Conservation (phyloP, 1,140 invertebrate genomes). For the Bombus waltoni region DNA sequence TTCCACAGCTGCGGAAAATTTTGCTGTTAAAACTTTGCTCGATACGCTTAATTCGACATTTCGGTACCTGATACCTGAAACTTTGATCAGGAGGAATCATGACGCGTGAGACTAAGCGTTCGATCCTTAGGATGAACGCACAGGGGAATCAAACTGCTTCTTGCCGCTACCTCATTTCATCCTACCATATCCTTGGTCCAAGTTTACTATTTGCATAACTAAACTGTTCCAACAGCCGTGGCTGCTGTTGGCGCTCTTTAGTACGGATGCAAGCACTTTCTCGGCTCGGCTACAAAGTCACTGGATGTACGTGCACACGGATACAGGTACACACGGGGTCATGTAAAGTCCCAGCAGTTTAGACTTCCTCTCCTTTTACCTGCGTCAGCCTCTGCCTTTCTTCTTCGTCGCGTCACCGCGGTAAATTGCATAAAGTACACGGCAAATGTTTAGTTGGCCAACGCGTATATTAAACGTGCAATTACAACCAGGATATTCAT, state of each 20-base stretch:
- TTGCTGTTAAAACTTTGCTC: neutral
- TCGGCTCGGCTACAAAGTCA: slow-evolving; percentile 42
- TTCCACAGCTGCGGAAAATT: neutral
- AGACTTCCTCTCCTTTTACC: slow-evolving; percentile 35
- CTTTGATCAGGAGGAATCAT: slow-evolving; percentile 20
- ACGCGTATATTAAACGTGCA: slow-evolving; percentile 45
- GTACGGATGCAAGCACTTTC: slow-evolving; percentile 56
- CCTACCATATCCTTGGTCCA: neutral
- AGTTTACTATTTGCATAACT: slow-evolving; percentile 67
- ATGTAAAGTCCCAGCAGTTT: slow-evolving; percentile 42
- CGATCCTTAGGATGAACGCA: neutral
- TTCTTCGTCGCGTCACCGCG: slow-evolving; percentile 8
- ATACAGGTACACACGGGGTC: slow-evolving; percentile 35
- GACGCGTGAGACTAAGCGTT: neutral
- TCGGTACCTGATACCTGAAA: neutral
- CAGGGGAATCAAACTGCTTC: slow-evolving; percentile 43
- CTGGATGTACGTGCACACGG: neutral
- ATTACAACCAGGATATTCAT: slow-evolving; percentile 24
- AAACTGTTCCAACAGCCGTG: slow-evolving; percentile 52
- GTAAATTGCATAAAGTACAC: slow-evolving; percentile 53
- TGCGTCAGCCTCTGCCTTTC: neutral
- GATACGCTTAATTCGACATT: neutral
- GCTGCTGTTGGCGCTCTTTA: slow-evolving; percentile 59
- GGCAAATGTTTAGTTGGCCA: slow-evolving; percentile 46
- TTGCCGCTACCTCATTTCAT: neutral